Conservation (phyloP, 2,113 vertebrate genomes). For the Aleadryas rufinucha region DNA sequence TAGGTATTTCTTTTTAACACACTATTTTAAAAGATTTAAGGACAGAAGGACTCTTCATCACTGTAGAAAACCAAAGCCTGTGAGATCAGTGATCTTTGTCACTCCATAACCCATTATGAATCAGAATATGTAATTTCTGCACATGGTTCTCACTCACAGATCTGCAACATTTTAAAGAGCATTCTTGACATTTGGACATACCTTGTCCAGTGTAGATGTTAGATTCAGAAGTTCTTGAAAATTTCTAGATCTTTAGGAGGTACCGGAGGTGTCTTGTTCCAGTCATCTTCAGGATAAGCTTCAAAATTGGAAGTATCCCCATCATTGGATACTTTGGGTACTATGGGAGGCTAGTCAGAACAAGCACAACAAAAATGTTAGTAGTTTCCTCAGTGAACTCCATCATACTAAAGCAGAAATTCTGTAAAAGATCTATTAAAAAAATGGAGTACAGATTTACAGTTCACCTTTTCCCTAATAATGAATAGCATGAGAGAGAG, state of each 20-base stretch:
- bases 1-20: neutral
- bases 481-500: neutral
- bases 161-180: neutral
- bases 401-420: neutral
- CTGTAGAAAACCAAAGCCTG: neutral
- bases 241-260: slow-evolving; percentile 86
- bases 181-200: neutral
- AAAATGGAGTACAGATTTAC: neutral
- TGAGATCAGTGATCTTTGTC: neutral
- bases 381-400: neutral
- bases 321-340: slow-evolving; percentile 88
- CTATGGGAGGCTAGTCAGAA: slow-evolving; percentile 84
- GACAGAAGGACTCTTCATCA: neutral
- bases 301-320: slow-evolving; percentile 98
- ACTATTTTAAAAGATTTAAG: neutral
- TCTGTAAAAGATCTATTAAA: neutral
- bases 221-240: slow-evolving; percentile 89
- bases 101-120: neutral
- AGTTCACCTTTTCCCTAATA: neutral
- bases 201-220: neutral
- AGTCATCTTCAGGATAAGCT: slow-evolving; percentile 89
- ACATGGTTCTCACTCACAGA: neutral
- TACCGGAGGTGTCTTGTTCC: slow-evolving; percentile 82
- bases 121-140: neutral
- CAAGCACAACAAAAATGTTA: neutral